Conservation (phyloP, 2,113 vertebrate species). For the Scopus umbretta region DNA sequence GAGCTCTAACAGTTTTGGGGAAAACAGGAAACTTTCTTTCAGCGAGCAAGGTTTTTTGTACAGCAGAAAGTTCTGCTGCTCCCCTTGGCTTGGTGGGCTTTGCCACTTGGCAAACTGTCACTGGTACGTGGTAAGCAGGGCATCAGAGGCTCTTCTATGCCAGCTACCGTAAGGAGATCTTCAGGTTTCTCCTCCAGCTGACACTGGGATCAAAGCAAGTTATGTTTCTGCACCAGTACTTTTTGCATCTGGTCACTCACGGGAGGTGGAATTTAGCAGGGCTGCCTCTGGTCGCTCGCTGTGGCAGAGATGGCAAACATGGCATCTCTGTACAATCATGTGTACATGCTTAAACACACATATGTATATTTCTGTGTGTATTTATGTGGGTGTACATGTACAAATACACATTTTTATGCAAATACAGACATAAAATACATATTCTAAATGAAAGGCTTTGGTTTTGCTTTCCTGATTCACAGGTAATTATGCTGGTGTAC, state of each 20-base stretch:
- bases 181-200: background rate
- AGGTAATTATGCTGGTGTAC: background rate
- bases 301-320: background rate
- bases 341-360: rapidly evolving
- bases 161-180: background rate
- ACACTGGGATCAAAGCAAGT: background rate
- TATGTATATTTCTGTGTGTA: background rate
- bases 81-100: background rate
- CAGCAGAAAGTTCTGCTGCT: background rate
- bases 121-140: rapidly evolving
- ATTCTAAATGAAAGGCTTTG: background rate
- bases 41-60: background rate
- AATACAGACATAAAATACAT: background rate
- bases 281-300: background rate
- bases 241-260: background rate
- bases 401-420: background rate
- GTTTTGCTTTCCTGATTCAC: background rate
- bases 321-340: rapidly evolving
- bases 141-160: background rate
- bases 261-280: background rate
- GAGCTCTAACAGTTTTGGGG: background rate
- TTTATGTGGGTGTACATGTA: background rate
- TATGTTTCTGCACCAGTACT: background rate
- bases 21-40: background rate
- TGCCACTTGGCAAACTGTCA: background rate